phyloP scores from a whole-genome alignment of 2,888 invertebrate genomes.

The Sthenelais limicola region DNA sequence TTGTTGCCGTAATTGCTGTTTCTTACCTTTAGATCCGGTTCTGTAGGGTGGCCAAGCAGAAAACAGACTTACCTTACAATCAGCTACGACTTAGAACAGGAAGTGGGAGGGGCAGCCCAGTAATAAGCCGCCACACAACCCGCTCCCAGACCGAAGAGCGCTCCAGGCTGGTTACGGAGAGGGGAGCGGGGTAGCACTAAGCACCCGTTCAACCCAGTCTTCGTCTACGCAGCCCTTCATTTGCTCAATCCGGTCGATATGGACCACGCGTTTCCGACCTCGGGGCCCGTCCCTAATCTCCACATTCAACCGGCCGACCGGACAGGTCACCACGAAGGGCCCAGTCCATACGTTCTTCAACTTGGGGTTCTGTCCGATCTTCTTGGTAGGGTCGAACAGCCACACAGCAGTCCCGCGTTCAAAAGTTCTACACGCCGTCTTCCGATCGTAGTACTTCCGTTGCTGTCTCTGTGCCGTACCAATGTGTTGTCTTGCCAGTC shows the following conservation, averaged over 20 bases:
- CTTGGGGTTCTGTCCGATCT: neutral
- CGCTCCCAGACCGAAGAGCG: no score
- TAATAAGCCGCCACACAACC: no score
- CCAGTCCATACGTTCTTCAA: neutral
- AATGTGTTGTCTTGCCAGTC: neutral
- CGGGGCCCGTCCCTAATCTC: neutral
- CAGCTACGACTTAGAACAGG: no score
- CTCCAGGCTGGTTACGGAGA: neutral
- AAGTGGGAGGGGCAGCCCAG: no score
- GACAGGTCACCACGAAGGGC: neutral
- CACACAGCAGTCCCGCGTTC: neutral
- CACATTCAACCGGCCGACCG: neutral
- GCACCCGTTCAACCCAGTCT: neutral
- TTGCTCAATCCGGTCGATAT: neutral
- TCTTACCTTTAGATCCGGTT: no score
- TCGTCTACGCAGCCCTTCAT: neutral
- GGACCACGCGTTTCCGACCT: constrained; percentile 1
- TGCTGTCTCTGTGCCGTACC: neutral
- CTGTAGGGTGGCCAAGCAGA: no score
- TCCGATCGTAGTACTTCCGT: neutral
- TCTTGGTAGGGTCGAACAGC: neutral
- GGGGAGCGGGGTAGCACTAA: neutral
- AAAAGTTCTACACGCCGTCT: neutral
- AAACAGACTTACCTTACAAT: no score
- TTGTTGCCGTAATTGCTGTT: no score